These are phyloP conservation scores for Caenorhabditis drosophilae DNA, from an alignment of 2,888 invertebrate genomes.

Conservation along the genomic window DNA sequence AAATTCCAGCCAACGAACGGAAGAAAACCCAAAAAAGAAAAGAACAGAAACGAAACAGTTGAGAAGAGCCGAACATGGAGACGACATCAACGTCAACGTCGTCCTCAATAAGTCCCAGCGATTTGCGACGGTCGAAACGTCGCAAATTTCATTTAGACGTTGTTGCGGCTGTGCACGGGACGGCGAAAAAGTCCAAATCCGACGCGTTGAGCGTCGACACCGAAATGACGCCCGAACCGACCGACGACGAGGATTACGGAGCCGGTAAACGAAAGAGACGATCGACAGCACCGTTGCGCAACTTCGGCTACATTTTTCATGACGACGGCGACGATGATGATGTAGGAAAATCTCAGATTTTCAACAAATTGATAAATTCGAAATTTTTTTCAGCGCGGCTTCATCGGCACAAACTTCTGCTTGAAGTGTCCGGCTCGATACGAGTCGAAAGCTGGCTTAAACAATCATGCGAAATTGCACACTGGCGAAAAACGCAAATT, in stretches of 20 bases:
- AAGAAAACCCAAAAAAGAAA: not conserved
- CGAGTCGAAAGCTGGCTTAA: slow-evolving; percentile 31
- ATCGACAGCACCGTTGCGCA: slow-evolving; percentile 10
- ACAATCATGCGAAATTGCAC: slow-evolving; percentile 44
- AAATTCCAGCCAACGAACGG: not conserved
- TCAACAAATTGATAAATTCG: too few relatives aligned
- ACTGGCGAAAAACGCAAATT: slow-evolving; percentile 19
- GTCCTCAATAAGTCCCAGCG: slow-evolving; percentile 7
- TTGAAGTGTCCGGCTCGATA: slow-evolving; percentile 37
- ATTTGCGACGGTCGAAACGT: slow-evolving; percentile 52
- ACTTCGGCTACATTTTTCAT: slow-evolving; percentile 7
- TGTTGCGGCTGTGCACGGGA: slow-evolving; percentile 40
- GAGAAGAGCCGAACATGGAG: slow-evolving; percentile 19
- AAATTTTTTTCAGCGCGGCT: slow-evolving; percentile 3
- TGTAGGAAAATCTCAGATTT: too few relatives aligned
- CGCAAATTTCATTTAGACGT: slow-evolving; percentile 57
- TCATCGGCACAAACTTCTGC: slow-evolving; percentile 4
- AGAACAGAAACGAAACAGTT: not conserved
- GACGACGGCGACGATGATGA: slow-evolving; percentile 11
- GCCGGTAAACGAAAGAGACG: slow-evolving; percentile 8
- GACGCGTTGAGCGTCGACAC: slow-evolving; percentile 1
- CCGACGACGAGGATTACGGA: slow-evolving; percentile 2
- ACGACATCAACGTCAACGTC: slow-evolving; percentile 1
- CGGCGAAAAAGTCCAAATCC: slow-evolving; percentile 2
- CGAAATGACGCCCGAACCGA: not conserved